Conservation (phyloP, 53 echinoderm and acorn worm genomes). For the Echinometra lucunter region DNA sequence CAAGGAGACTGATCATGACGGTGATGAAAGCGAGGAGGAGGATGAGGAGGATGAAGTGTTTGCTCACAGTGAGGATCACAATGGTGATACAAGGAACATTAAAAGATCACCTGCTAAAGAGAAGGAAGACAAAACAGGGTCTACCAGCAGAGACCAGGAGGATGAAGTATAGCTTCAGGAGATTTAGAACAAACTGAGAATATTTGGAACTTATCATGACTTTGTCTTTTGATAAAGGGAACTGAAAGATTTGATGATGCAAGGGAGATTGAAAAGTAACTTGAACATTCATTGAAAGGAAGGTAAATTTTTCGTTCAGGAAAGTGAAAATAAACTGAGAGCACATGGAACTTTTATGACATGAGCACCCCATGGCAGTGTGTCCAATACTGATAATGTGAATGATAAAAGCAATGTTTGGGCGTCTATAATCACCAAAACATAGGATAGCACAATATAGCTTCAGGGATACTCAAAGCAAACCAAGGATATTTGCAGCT, state of each 20-base stretch:
- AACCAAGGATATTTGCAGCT: too few species aligned
- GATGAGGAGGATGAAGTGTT: constrained; percentile 43
- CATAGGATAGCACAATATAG: too few species aligned
- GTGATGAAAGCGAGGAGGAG: not conserved
- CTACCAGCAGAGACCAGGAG: not conserved
- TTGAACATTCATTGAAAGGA: too few species aligned
- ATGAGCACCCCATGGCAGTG: not conserved
- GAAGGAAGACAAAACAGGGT: not conserved
- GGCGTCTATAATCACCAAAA: too few species aligned
- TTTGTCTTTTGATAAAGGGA: too few species aligned
- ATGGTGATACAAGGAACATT: not conserved
- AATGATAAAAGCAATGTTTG: too few species aligned
- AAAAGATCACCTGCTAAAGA: not conserved
- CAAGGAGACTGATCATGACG: not conserved
- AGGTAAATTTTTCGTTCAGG: not conserved
- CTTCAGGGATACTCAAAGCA: too few species aligned
- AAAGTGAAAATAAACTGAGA: not conserved
- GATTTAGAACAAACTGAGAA: not conserved
- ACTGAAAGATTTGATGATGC: too few species aligned
- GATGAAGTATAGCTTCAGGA: not conserved
- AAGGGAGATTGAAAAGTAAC: too few species aligned
- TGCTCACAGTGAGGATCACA: not conserved
- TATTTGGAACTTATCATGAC: too few species aligned
- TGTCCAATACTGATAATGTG: too few species aligned
- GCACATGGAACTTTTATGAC: not conserved